Percentiles rank a stretch among this genome's conserved stretches.
Conservation (phyloP, 2,113 vertebrate genomes). For the Hystrix cristata region DNA sequence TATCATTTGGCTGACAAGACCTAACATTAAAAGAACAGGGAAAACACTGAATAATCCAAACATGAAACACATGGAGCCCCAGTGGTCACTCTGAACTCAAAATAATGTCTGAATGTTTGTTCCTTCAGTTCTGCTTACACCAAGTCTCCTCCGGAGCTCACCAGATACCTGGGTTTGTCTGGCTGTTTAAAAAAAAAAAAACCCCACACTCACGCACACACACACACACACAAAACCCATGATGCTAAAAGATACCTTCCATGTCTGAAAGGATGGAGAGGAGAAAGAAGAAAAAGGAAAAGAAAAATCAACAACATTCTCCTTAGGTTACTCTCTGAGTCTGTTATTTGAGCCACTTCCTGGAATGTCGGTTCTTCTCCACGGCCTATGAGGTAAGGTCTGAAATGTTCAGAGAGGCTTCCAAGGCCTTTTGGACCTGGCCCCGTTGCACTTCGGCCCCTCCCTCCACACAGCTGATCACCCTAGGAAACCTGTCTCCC, state of each 20-base stretch:
- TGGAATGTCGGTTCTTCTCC: background rate
- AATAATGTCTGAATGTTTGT: conserved; percentile 58
- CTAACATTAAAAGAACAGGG: conserved; percentile 67
- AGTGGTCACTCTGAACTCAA: conserved; percentile 57
- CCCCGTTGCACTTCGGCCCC: background rate
- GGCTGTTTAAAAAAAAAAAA: conserved; percentile 28
- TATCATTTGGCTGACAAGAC: conserved; percentile 79
- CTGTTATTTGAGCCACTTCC: conserved; percentile 23
- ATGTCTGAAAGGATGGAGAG: background rate
- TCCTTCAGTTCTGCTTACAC: background rate
- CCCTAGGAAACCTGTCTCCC: background rate
- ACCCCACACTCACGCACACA: too few relatives aligned
- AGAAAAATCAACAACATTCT: background rate
- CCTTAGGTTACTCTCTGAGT: background rate
- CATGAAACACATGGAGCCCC: conserved; percentile 60
- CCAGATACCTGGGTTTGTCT: background rate
- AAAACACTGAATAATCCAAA: conserved; percentile 80
- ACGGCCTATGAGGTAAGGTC: background rate
- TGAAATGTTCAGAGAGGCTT: background rate
- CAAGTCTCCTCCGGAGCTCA: background rate
- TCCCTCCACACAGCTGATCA: background rate
- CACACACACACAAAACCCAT: background rate
- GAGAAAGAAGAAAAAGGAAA: background rate
- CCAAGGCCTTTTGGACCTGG: background rate
- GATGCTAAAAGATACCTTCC: background rate